Percentiles rank a stretch among this genome's conserved stretches.
phyloP scores from a whole-genome alignment of 2,113 vertebrate species.

The Ophiodon elongatus region DNA sequence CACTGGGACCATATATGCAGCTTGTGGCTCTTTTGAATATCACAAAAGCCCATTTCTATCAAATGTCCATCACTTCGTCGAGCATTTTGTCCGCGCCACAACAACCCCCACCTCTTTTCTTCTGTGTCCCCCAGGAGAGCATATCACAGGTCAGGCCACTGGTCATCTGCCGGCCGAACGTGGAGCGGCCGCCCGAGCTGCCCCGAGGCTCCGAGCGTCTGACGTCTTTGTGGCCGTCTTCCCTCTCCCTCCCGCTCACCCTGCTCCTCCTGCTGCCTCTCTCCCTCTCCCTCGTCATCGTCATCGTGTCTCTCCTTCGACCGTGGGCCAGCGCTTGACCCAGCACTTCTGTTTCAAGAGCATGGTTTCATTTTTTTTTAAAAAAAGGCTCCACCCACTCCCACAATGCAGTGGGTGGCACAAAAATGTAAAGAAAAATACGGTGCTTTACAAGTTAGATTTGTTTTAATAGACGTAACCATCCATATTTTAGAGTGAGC shows the following conservation, averaged over 20 bases:
- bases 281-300: constrained; percentile 77
- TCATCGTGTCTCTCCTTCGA: constrained; percentile 78
- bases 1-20: too few species aligned
- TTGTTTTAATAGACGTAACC: neutral
- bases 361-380: neutral
- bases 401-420: neutral
- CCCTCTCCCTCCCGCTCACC: constrained; percentile 68
- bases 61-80: neutral
- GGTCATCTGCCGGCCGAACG: constrained; percentile 77
- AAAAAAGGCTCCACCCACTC: neutral
- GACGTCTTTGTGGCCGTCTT: constrained; percentile 60
- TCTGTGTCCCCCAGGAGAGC: constrained; percentile 78
- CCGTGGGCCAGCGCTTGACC: constrained; percentile 74
- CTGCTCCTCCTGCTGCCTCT: constrained; percentile 67
- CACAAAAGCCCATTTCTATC: too few species aligned
- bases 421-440: neutral
- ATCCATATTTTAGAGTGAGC: neutral
- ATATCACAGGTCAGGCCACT: constrained; percentile 85
- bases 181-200: constrained; percentile 16
- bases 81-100: neutral
- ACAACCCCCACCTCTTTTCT: neutral
- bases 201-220: constrained; percentile 44
- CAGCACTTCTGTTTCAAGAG: neutral
- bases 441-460: neutral
- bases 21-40: too few species aligned